Evolutionary conservation across 2,113 vertebrate genomes (phyloP), one percentile per base, ranked within the genome.

Genomic region (Clarias batrachus): DNA sequence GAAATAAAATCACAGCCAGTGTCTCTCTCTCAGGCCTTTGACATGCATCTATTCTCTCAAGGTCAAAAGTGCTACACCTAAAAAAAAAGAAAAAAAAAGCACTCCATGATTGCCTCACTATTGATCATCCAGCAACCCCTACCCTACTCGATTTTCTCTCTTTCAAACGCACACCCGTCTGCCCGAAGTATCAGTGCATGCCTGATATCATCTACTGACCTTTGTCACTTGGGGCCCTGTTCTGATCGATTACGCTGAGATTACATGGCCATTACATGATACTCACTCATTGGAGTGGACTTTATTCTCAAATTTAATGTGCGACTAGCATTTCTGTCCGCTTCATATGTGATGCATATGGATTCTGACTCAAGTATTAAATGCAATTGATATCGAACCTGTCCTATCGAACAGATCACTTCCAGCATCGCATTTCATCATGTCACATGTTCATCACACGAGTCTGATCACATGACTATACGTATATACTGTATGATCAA

Each of bases 51-150:
- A 90, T 81, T 91, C 89, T 73, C 82, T 94, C 88, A 94, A 94
- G 89, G 89, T 93, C 89, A 95, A 83, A 79, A 78, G 87, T 87
- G 79, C 90, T 77, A 91, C 87, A 92, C 90, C 57, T 92, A 87
- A 92, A 68, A 90, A 85, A 66, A 88, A 8, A 48, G 7, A 48
- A 48, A 48, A 48, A 89, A 91, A 85, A 70, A 88, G 89, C 79
- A 91, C 11, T 60, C 12, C n/a, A 88, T 91, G 90, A 93, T 92
- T 93, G 91, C 93, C 87, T 93, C 90, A 86, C 92, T 94, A 93
- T 91, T 93, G 91, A 94, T 94, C 92, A 81, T 91, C 90, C 65
- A 37, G 85, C 87, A 68, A 86, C 1, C 90, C 90, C 90, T 81
- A 62, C 30, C 92, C 88, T 87, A 90, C 30, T 62, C 63, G 60